Conservation (phyloP, 1,140 invertebrate species). For the Lethocerus indicus region DNA sequence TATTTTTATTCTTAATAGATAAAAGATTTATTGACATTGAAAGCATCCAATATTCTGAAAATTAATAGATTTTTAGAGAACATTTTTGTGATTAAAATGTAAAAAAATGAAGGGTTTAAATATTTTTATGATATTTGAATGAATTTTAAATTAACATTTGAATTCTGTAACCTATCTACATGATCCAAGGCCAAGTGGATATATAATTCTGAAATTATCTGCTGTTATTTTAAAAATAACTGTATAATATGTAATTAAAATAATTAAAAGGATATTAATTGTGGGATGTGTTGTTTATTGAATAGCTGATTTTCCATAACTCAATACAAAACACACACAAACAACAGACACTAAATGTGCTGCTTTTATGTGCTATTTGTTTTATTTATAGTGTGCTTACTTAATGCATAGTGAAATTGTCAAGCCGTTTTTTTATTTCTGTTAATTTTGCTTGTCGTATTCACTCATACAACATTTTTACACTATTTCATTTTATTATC, state of each 20-base stretch:
- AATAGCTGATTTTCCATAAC: background rate
- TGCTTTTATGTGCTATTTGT: slow-evolving; percentile 5
- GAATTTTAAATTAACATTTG: slow-evolving; percentile 1
- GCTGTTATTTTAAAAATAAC: slow-evolving; percentile 5
- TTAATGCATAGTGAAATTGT: no score
- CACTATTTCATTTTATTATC: no score
- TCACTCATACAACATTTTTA: no score
- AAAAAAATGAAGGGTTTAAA: no score
- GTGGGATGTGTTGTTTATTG: slow-evolving; percentile 9
- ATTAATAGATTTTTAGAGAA: no score
- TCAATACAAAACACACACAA: slow-evolving; percentile 5
- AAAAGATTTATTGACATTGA: no score
- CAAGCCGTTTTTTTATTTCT: no score
- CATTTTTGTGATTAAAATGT: no score
- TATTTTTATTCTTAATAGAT: no score
- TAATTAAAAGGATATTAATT: slow-evolving; percentile 12
- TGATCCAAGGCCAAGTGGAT: slow-evolving; percentile 4
- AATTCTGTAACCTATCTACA: slow-evolving; percentile 13
- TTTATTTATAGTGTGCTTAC: background rate
- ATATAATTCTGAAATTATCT: slow-evolving; percentile 8
- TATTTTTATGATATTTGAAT: slow-evolving; percentile 2
- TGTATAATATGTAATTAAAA: slow-evolving; percentile 14
- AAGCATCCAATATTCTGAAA: no score
- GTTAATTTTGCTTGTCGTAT: no score
- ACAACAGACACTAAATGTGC: slow-evolving; percentile 4